phyloP scores from a whole-genome alignment of 2,888 invertebrate species.

The Hetaerina titia region DNA sequence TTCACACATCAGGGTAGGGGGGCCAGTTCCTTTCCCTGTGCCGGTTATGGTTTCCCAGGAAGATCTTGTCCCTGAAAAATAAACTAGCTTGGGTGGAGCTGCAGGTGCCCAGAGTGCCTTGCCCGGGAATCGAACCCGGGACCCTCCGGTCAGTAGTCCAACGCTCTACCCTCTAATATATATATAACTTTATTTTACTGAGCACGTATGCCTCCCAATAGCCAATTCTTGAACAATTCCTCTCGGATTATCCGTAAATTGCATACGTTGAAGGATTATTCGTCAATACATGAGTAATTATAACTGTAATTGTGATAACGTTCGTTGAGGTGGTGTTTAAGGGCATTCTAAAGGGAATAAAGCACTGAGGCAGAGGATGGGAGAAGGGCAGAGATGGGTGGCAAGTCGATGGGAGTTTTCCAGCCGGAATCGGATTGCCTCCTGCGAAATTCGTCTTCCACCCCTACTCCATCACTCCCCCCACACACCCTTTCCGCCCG shows the following conservation, averaged over 20 bases:
- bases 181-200: no score
- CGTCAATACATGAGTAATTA: neutral
- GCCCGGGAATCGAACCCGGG: no score
- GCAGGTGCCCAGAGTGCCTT: no score
- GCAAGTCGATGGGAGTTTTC: neutral
- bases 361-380: neutral
- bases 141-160: no score
- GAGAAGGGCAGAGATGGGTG: neutral
- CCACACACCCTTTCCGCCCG: neutral
- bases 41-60: no score
- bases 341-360: neutral
- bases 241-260: neutral
- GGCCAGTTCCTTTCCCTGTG: no score
- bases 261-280: neutral
- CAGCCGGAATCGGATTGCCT: slow-evolving; percentile 56
- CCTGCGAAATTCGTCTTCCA: neutral
- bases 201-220: no score
- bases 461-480: neutral
- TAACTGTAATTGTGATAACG: neutral
- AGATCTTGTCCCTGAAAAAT: no score
- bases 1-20: no score
- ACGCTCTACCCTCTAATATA: no score
- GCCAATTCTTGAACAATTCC: no score
- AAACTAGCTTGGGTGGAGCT: no score
- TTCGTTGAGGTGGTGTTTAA: neutral